A percentile compares a stretch with the other conserved stretches of the same genome.
These are phyloP conservation scores for Petromus typicus DNA, from an alignment of 2,113 vertebrate species.

Conservation along the genomic window DNA sequence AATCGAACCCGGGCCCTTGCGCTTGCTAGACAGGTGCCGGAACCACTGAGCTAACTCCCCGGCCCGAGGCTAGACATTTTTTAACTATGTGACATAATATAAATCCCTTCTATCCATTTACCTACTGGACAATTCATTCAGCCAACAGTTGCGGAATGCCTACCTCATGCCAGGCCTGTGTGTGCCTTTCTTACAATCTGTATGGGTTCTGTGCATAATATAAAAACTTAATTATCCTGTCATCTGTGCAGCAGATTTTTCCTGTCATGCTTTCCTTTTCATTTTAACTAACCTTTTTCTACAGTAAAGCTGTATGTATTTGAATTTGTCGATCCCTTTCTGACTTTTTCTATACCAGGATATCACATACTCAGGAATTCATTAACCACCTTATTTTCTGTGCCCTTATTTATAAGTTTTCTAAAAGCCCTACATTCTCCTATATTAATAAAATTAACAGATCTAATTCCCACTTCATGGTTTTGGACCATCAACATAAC, in stretches of 20 bases:
- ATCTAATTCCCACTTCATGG: neutral
- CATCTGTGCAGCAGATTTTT: neutral
- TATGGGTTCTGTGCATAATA: neutral
- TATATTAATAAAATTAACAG: conserved; percentile 23
- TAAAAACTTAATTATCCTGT: neutral
- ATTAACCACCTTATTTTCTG: conserved; percentile 27
- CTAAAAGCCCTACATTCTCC: conserved; percentile 13
- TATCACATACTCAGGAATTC: neutral
- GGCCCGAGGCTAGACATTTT: too few species aligned
- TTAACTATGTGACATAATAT: neutral
- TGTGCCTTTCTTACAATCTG: neutral
- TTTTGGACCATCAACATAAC: neutral
- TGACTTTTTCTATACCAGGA: conserved; percentile 21
- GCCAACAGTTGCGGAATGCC: neutral
- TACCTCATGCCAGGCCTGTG: neutral
- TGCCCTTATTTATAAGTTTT: neutral
- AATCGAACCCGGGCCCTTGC: too few species aligned
- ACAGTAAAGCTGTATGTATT: neutral
- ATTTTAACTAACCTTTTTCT: neutral
- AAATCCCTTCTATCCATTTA: neutral
- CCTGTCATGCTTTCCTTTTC: neutral
- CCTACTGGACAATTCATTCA: neutral
- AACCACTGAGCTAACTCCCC: too few species aligned
- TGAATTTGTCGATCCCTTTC: conserved; percentile 34
- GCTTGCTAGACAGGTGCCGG: too few species aligned